phyloP scores from a whole-genome alignment of 2,113 vertebrate species.

The Atherinomorus stipes region DNA sequence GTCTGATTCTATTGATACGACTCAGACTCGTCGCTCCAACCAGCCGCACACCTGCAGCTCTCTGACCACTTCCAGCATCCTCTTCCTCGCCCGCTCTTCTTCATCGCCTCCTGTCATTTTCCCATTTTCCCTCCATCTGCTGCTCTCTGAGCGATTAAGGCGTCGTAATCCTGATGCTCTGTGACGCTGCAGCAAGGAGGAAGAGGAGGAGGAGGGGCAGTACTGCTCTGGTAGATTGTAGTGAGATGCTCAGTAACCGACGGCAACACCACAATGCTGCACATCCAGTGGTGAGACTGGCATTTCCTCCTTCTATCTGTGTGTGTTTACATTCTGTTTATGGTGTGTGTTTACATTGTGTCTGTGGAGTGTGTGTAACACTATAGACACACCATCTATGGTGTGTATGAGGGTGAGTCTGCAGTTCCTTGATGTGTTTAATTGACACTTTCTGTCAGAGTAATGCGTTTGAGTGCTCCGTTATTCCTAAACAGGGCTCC shows the following conservation, averaged over 20 bases:
- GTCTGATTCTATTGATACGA: too few species aligned
- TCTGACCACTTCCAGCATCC: not conserved
- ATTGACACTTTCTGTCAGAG: too few species aligned
- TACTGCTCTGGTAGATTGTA: slow-evolving; percentile 28
- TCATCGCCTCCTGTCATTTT: not conserved
- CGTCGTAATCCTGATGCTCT: slow-evolving; percentile 49
- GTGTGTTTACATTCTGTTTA: not conserved
- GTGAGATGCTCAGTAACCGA: slow-evolving; percentile 66
- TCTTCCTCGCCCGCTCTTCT: slow-evolving; percentile 1
- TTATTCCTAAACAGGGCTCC: too few species aligned
- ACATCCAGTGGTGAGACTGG: slow-evolving; percentile 69
- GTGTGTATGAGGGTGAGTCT: too few species aligned
- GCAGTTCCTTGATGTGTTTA: too few species aligned
- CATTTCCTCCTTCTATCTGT: slow-evolving; percentile 25
- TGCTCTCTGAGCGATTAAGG: slow-evolving; percentile 25
- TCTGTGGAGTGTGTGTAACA: too few species aligned
- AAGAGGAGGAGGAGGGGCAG: not conserved
- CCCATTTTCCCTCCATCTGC: slow-evolving; percentile 28
- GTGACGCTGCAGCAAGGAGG: slow-evolving; percentile 1
- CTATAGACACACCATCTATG: too few species aligned
- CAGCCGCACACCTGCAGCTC: too few species aligned
- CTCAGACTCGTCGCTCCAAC: too few species aligned
- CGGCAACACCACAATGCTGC: slow-evolving; percentile 61
- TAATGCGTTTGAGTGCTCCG: too few species aligned
- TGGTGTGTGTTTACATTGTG: not conserved